Base-by-base conservation (phyloP, 2,797 vertebrate genomes). In the Spinibarbus caldwelli region DNA sequence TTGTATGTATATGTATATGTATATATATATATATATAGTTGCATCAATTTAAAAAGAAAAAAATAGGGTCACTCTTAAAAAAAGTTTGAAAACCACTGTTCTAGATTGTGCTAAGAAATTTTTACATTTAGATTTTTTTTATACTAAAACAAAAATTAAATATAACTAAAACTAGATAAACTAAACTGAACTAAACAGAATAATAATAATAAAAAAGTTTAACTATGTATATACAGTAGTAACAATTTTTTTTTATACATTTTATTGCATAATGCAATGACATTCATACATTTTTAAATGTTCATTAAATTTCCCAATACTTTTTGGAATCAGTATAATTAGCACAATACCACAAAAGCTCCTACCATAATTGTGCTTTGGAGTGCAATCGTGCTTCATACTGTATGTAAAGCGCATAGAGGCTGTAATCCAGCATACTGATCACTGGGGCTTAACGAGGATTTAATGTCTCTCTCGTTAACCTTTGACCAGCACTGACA, bases 401-500 rank as follows among this genome's bases (percentile, higher is more conserved):
- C 76, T 79, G 41, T 47, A 66, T 59, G 68, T 26, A 45, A 70
- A 80, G 31, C 29, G 26, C 14, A 86, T 23, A 80, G 52, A 10
- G 1, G 26, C 43, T 78, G 72, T 49, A 84, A 73, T 67, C 41
- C 67, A 49, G 31, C 54, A 45, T 76, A 75, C 19, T 49, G 68
- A 72, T 68, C 49, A 83, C 23, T n/a, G 15, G 41, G 70, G 38
- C 11, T 76, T 52, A 83, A 83, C 36, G 26, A 85, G 34, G 49
- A 87, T 38, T 82, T 15, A 76, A 75, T 82, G 26, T 75, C 43
- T 83, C 59, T 54, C 80, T 83, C 29, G 62, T 81, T 84, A 81
- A 80, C 82, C 85, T 82, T 83, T 90, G 82, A 43, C 84, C 78
- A 66, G 76, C 66, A 75, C 67, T 64, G 62, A 71, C 52, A 26